Base-by-base conservation (phyloP, 37 sponge, comb jelly and placozoan species). In the Chondrosia reniformis region DNA sequence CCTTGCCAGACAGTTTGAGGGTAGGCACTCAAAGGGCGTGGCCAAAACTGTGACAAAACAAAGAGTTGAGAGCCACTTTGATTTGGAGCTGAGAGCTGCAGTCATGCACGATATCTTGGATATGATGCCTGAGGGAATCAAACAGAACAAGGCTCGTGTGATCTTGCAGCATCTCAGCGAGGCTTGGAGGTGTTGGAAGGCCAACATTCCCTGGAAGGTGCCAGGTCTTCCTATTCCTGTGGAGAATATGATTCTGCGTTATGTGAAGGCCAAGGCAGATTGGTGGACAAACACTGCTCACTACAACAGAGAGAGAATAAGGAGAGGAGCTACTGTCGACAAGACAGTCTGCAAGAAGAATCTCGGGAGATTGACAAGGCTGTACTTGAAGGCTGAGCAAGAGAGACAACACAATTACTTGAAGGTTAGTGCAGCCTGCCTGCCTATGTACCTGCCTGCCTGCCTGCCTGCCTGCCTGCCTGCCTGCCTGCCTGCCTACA, bases 251-350 rank as follows among this genome's bases (percentile, higher is more conserved):
- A 98, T 98, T 65, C 85, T 98, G 32, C 90, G 99, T 38, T 98
- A 95, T 43, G 99, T 98, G 67, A 98, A 98, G 92, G 80, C 89
- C 67, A 98, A 98, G 59, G 99, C 99, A 33, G 99, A 98, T 57
- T 98, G 99, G 99, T 98, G 99, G 99, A 98, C 99, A 46, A 98
- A 98, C 86, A 98, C 99, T 19, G 93, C 99, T 39, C 99, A 98
- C 79, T 98, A 98, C 83, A 98, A 98, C 81, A 41, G 99, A 38
- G 99, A 98, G 93, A 79, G 99, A 33, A 98, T 98, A 81, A 63
- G 93, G 49, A 49, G 99, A 64, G 99, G 99, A 13, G 99, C 99
- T 38, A 98, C 99, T 41, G 99, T 94, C 19, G 99, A 98, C 85
- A 98, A 98, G 75, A 98, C 99, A 5, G 99, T 98, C 17, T 98